Percentiles rank a stretch among this genome's conserved stretches.
Conservation (phyloP, 2,888 invertebrate genomes). For the Agrypnus murinus region DNA sequence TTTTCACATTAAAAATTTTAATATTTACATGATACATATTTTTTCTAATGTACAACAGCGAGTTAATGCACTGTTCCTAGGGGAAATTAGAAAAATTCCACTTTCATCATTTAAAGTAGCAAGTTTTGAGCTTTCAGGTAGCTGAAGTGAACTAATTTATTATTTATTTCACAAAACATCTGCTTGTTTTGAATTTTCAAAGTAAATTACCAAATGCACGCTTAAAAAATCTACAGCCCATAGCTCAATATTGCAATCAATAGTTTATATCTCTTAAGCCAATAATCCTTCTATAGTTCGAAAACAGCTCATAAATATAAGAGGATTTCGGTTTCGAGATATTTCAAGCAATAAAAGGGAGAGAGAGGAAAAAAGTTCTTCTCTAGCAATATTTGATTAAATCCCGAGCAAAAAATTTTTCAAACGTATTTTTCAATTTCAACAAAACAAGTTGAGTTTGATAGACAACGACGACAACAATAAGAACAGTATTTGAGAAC, state of each 20-base stretch:
- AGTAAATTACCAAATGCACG: no score
- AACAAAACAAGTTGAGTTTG: conserved; percentile 43
- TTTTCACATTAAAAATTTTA: no score
- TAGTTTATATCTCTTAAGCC: conserved; percentile 10
- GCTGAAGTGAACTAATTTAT: no score
- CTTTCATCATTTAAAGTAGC: no score
- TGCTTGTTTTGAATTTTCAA: no score
- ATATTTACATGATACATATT: no score
- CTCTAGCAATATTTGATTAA: not conserved
- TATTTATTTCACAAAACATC: no score
- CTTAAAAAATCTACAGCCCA: no score
- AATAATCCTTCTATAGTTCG: not conserved
- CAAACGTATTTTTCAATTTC: conserved; percentile 15
- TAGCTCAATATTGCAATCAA: not conserved
- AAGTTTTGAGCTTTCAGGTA: no score
- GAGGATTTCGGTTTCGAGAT: not conserved
- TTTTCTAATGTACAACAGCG: no score
- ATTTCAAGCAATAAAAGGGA: not conserved
- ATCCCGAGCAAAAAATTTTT: not conserved
- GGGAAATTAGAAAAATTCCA: no score
- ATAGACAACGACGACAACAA: conserved; percentile 29
- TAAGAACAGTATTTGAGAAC: conserved; percentile 39
- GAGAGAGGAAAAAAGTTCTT: not conserved
- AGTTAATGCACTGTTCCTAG: no score
- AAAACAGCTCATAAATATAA: not conserved